phyloP scores from a whole-genome alignment of 2,797 vertebrate genomes.

The Siniperca undulata region DNA sequence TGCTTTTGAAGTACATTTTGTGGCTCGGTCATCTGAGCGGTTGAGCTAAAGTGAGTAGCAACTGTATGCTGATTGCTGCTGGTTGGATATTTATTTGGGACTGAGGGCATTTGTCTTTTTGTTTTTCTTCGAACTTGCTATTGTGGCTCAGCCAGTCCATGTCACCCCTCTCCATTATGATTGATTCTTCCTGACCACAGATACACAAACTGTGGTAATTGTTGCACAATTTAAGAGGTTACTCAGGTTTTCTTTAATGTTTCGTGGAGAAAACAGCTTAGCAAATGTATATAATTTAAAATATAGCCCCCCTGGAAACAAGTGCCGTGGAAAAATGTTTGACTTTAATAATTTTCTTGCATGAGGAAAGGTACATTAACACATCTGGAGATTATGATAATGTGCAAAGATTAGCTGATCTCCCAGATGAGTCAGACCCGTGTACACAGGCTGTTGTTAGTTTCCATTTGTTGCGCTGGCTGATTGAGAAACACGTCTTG shows the following conservation, averaged over 20 bases:
- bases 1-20: slow-evolving; percentile 15
- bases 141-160: neutral
- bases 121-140: slow-evolving; percentile 2
- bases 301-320: neutral
- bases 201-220: neutral
- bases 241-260: neutral
- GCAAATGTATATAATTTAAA: neutral
- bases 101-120: slow-evolving; percentile 8
- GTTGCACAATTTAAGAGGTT: neutral
- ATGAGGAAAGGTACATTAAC: neutral
- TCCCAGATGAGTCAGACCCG: slow-evolving; percentile 2
- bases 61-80: neutral
- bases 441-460: slow-evolving; percentile 13
- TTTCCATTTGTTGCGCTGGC: slow-evolving; percentile 10
- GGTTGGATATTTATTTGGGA: neutral
- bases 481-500: neutral
- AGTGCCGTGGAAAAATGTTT: neutral
- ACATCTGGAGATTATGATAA: slow-evolving; percentile 10
- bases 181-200: slow-evolving; percentile 9
- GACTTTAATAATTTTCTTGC: neutral
- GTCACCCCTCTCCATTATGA: neutral
- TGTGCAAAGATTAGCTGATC: slow-evolving; percentile 20
- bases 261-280: neutral
- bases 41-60: slow-evolving; percentile 18
- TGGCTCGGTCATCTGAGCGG: neutral